These are phyloP conservation scores for Dasypolia templi DNA, from an alignment of 2,888 invertebrate species.

Conservation along the genomic window DNA sequence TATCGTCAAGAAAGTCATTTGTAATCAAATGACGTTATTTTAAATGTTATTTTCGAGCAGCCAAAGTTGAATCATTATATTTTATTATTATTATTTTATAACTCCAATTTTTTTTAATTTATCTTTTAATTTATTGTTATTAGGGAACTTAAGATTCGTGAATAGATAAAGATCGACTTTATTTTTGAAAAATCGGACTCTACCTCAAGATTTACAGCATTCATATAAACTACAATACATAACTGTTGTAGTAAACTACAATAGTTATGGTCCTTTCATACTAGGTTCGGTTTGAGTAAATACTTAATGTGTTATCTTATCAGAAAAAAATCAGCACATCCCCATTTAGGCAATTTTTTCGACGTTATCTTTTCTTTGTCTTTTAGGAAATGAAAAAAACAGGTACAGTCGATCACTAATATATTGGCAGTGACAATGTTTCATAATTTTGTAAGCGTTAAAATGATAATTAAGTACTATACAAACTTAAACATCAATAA, in stretches of 20 bases:
- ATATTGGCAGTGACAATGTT: too few species aligned
- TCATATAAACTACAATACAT: background rate
- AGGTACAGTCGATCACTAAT: too few species aligned
- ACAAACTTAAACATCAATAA: too few species aligned
- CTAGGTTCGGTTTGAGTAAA: background rate
- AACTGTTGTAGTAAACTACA: too few species aligned
- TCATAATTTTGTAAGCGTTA: too few species aligned
- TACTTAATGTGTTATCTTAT: background rate
- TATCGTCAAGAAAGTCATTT: too few species aligned
- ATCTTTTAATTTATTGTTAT: too few species aligned
- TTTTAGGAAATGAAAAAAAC: background rate
- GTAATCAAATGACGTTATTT: conserved; percentile 19
- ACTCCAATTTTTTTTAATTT: too few species aligned
- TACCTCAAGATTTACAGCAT: background rate
- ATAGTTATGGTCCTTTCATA: background rate
- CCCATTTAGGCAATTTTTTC: background rate
- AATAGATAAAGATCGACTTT: background rate
- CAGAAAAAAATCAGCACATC: background rate
- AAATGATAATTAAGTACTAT: too few species aligned
- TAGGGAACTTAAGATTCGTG: too few species aligned
- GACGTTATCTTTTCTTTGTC: background rate
- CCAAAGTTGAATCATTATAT: background rate
- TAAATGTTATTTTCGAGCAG: background rate
- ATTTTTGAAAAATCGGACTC: background rate
- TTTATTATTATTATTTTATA: conserved; percentile 12